Conservation (phyloP, 2,888 invertebrate genomes). For the Shargacucullia verbasci region DNA sequence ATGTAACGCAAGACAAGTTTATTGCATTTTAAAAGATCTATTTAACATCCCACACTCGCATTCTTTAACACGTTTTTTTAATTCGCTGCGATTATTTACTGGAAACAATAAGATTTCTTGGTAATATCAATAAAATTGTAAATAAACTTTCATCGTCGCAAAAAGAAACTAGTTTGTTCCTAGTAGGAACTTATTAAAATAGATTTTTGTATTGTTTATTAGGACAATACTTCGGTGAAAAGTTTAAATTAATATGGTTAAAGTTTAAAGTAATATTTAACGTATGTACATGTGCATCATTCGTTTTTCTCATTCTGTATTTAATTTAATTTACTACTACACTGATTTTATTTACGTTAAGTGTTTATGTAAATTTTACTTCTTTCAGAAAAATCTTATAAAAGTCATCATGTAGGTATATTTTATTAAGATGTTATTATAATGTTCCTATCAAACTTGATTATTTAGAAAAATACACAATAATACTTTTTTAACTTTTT, state of each 20-base stretch:
- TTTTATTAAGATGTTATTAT: slow-evolving; percentile 31
- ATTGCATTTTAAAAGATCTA: slow-evolving; percentile 48
- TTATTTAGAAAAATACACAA: slow-evolving; percentile 27
- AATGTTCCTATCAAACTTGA: slow-evolving; percentile 1
- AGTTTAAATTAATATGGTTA: not conserved
- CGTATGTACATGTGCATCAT: too few relatives aligned
- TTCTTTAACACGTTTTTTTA: slow-evolving; percentile 11
- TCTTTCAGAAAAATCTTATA: too few relatives aligned
- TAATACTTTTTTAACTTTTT: slow-evolving; percentile 28
- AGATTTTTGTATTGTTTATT: too few relatives aligned
- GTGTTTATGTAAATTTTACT: too few relatives aligned
- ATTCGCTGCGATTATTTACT: slow-evolving; percentile 1
- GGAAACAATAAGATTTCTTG: not conserved
- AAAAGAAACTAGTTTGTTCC: not conserved
- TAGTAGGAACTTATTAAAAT: not conserved
- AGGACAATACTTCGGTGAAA: too few relatives aligned
- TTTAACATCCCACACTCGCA: slow-evolving; percentile 25
- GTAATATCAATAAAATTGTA: too few relatives aligned
- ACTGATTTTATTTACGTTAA: too few relatives aligned
- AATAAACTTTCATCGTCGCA: too few relatives aligned
- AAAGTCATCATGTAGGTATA: too few relatives aligned
- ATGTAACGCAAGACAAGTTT: slow-evolving; percentile 39
- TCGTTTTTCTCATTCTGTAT: too few relatives aligned
- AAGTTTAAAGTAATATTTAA: too few relatives aligned
- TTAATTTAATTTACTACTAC: too few relatives aligned